Conservation (phyloP, 2,888 invertebrate species). For the Agrochola lota region DNA sequence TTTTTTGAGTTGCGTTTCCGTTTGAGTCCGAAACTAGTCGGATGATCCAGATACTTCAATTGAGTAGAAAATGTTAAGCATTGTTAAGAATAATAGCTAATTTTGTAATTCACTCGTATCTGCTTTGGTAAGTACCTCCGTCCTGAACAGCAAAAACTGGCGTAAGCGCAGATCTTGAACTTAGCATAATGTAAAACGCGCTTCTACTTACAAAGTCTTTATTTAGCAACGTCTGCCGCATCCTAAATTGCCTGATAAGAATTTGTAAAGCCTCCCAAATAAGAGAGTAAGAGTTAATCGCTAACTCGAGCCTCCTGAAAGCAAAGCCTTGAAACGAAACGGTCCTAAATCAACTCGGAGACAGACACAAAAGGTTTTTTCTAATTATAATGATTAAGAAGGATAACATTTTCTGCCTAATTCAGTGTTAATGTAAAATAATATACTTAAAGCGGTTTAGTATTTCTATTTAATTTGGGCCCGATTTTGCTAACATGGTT, state of each 20-base stretch:
- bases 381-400: slow-evolving; percentile 62
- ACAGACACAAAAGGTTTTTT: slow-evolving; percentile 64
- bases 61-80: no score
- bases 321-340: slow-evolving; percentile 57
- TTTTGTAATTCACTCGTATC: slow-evolving; percentile 4
- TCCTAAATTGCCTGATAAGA: slow-evolving; percentile 67
- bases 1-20: not conserved
- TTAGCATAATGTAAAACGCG: slow-evolving; percentile 41
- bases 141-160: slow-evolving; percentile 9
- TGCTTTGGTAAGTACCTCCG: slow-evolving; percentile 3
- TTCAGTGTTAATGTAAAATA: slow-evolving; percentile 19
- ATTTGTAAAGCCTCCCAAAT: slow-evolving; percentile 66
- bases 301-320: slow-evolving; percentile 57
- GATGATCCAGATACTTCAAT: not conserved
- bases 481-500: not conserved
- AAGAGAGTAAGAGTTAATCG: slow-evolving; percentile 67
- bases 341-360: slow-evolving; percentile 61
- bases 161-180: slow-evolving; percentile 18
- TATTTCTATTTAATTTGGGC: not conserved
- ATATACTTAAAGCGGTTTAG: not conserved
- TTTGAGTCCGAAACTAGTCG: not conserved
- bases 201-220: slow-evolving; percentile 29
- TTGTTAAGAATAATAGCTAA: not conserved
- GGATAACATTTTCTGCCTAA: slow-evolving; percentile 37
- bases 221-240: slow-evolving; percentile 57